These are phyloP conservation scores for Tichodroma muraria DNA, from an alignment of 2,113 vertebrate genomes.

Conservation along the genomic window DNA sequence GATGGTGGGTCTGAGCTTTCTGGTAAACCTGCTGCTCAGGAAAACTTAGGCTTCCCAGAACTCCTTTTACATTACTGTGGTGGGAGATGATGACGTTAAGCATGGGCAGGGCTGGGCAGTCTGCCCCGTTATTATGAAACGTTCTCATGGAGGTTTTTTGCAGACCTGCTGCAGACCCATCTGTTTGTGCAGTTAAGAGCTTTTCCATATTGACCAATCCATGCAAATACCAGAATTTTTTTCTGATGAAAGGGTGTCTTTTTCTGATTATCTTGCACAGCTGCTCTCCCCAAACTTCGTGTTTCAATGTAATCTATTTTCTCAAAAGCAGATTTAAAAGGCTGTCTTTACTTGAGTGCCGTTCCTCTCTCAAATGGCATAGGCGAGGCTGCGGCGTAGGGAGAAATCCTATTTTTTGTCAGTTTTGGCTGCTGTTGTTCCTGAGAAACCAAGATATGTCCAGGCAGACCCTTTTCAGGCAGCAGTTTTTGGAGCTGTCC, in stretches of 20 bases:
- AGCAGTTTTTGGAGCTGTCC: neutral
- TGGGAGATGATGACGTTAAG: neutral
- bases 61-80: neutral
- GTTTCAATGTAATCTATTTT: neutral
- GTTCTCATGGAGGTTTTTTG: neutral
- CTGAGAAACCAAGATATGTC: neutral
- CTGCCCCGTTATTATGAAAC: neutral
- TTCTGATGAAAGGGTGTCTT: neutral
- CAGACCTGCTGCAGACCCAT: neutral
- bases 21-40: neutral
- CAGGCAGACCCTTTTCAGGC: neutral
- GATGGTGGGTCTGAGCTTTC: neutral
- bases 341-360: accelerated
- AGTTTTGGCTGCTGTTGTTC: neutral
- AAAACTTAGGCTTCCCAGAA: neutral
- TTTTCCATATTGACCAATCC: neutral
- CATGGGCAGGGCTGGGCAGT: neutral
- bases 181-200: neutral
- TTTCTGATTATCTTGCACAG: neutral
- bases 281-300: neutral
- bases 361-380: neutral
- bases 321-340: neutral
- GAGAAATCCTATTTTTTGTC: accelerated
- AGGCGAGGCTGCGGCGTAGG: neutral
- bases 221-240: neutral